Evolutionary conservation across 92 coral and sea anemone genomes (phyloP), one percentile per base, ranked within the genome.

Genomic region (Epizoanthus rinbou): DNA sequence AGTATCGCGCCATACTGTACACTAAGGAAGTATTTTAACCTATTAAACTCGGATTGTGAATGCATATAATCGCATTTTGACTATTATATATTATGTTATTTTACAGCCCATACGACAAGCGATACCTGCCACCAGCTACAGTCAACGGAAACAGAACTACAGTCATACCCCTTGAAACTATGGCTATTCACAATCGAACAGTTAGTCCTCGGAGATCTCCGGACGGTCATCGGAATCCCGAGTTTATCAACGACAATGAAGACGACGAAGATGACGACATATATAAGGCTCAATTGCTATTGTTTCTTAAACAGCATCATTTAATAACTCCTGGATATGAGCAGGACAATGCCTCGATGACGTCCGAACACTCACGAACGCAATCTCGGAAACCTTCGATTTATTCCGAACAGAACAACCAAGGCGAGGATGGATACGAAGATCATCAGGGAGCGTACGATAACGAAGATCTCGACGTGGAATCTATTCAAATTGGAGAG

Each of bases 261-360:
- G 80, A 74, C 53, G 89, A 94, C 37, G 98, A 91, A 39, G 97
- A 91, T 45, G 94, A 95, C 25, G 97, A 95, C 64, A 93, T 95
- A 64, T 95, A 95, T 84, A 95, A 95, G 57, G 85, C 92, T 57
- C 98, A 95, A 72, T 80, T 95, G 56, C 70, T 95, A 66, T 79
- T 95, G 52, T 95, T 95, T 84, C 81, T 95, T 22, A 95, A 93
- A 86, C 98, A 93, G 41, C 85, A 91, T 6, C 97, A 92, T 69
- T 79, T 92, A n/a, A 92, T 88, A 47, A 89, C 85, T 57, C 92
- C 92, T 14, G 86, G 86, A 64, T 71, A 83, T 63, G 78, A 72
- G 21, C 81, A 80, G 8, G 86, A 89, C n/a, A 88, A 78, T 22
- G 88, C 90, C 23, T 90, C 97, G 15, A 93, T 75, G 56, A 80